These are phyloP conservation scores for Hippocampus comes DNA, from an alignment of 2,113 vertebrate species.

Conservation along the genomic window DNA sequence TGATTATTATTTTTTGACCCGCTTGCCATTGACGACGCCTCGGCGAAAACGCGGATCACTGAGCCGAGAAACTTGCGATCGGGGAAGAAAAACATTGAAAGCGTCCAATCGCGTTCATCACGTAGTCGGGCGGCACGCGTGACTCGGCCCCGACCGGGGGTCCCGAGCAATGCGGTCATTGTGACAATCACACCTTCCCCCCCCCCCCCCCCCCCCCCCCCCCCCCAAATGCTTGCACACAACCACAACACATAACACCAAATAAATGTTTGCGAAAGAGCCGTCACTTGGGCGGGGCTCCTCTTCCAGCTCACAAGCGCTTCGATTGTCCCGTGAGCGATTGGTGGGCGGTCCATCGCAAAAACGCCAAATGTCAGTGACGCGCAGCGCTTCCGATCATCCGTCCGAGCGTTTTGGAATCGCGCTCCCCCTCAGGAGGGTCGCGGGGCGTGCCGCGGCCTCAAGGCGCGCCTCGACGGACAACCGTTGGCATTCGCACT, in stretches of 20 bases:
- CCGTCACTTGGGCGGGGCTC: neutral
- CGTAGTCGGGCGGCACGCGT: no score
- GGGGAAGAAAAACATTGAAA: neutral
- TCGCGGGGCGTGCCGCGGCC: no score
- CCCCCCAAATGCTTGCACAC: neutral
- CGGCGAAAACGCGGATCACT: conserved; percentile 30
- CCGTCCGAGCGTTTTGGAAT: no score
- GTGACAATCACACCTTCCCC: no score
- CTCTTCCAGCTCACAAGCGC: neutral
- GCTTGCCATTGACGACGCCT: conserved; percentile 55
- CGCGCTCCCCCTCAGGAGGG: no score
- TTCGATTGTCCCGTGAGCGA: neutral
- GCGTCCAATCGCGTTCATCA: neutral
- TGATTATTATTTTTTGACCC: conserved; percentile 75
- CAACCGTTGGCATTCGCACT: no score
- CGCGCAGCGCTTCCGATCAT: no score
- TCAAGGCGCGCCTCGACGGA: no score
- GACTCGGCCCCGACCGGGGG: no score
- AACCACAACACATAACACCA: neutral
- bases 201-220: no score
- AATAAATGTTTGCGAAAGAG: conserved; percentile 30
- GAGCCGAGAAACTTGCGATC: neutral
- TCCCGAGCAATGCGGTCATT: no score
- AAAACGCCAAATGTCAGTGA: neutral
- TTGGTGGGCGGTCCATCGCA: neutral